Base-by-base conservation (phyloP, 2,888 invertebrate genomes). In the Trissonchulus sp. region DNA sequence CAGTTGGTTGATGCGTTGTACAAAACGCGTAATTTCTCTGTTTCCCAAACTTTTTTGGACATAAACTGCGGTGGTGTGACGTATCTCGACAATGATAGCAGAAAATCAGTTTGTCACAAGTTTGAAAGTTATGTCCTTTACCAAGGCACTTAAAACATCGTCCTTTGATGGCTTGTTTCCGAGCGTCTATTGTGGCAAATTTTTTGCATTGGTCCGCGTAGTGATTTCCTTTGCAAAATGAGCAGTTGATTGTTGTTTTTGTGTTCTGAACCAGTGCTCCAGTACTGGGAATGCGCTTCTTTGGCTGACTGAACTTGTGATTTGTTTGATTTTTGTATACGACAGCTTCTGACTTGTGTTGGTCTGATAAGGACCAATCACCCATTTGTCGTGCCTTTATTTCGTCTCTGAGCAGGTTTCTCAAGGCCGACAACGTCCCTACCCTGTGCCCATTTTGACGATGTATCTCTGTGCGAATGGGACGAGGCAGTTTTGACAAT, bases 131-230 rank as follows among this genome's bases (percentile, higher is more conserved):
- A 35, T 71, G 71, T n/a, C 34, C 35, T 8, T 71, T 35, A 8
- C 71, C 71, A 71, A 71, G 71, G 33, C 71, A 71, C 28, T 34
- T 35, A 35, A 71, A 71, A 35, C 71, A 71, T 30, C 31, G 71
- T 15, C 35, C 34, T 15, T 33, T 30, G 3, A 33, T 15, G 36
- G n/a, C 31, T 3, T 35, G 31, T 23, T 34, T 30, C 31, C 33
- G 35, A 3, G 18, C 71, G n/a, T 3, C 35, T 8, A 30, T 34
- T 8, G 35, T 71, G 31, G 65, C 15, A 65, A 71, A 33, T 35
- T 8, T 30, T 71, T 71, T 71, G 33, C 71, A 71, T 71, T 71
- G 34, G n/a, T 71, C 71, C 8, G 71, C 71, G 35, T 71, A 71
- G 35, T 71, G 71, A 3, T 35, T 34, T 8, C 65, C 65, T 18